These are phyloP conservation scores for Clarias gariepinus DNA, from an alignment of 2,113 vertebrate species.

Conservation along the genomic window DNA sequence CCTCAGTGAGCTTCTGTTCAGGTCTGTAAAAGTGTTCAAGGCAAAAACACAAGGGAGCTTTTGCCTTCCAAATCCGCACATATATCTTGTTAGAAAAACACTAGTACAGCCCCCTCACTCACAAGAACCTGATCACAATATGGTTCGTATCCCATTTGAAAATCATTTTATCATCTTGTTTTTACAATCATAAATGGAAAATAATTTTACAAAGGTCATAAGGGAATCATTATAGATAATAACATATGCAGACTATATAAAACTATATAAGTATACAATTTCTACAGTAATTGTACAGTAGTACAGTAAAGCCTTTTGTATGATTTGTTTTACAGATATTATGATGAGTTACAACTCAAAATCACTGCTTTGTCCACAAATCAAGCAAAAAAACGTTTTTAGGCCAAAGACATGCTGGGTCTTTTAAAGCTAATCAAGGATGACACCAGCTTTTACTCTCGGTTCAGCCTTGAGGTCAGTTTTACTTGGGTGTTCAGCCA, in stretches of 20 bases:
- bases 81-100: slow-evolving; percentile 50
- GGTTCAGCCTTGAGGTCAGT: slow-evolving; percentile 3
- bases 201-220: neutral
- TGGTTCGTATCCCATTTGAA: neutral
- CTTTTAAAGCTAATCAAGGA: slow-evolving; percentile 28
- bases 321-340: neutral
- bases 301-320: neutral
- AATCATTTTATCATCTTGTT: neutral
- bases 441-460: slow-evolving; percentile 28
- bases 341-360: neutral
- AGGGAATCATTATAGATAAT: neutral
- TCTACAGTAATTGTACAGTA: neutral
- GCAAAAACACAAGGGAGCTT: neutral
- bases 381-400: slow-evolving; percentile 24
- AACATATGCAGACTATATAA: neutral
- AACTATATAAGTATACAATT: neutral
- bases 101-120: neutral
- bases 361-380: slow-evolving; percentile 20
- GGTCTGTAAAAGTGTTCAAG: slow-evolving; percentile 44
- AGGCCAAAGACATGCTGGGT: slow-evolving; percentile 18
- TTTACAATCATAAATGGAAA: neutral
- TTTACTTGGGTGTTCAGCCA: neutral
- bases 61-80: slow-evolving; percentile 27
- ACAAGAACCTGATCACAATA: neutral
- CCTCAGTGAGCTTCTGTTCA: slow-evolving; percentile 21